Base-by-base conservation (phyloP, 2,888 invertebrate genomes). In the Pachymerium ferrugineum region DNA sequence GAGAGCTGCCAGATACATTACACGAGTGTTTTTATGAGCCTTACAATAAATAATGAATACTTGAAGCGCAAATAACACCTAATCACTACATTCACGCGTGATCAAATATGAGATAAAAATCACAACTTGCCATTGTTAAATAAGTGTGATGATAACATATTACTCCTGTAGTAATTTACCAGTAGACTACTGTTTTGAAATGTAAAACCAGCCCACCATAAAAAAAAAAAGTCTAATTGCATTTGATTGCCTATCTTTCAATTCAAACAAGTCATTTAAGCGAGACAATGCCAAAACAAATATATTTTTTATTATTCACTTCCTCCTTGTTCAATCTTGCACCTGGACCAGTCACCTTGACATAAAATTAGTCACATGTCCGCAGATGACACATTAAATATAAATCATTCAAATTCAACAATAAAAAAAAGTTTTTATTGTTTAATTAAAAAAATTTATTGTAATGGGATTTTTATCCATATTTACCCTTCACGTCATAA, bases 231-330 rank as follows among this genome's bases (percentile, higher is more conserved):
- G 47, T 22, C 19, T 47, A 47, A 47, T 47, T 47, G 47, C 19
- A 47, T 47, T 25, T 54, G 25, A 54, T 54, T 54, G 54, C 25
- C 25, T 22, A 54, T 54, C 54, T 54, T 54, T 25, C 54, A 54
- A 54, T 22, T 54, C 54, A 54, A 25, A 54, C 25, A 22, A 54
- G 25, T 54, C 25, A 54, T 54, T 25, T 47, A 47, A 47, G 47
- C 47, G 47, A 19, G 47, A 47, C 47, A 22, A 62, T n/a, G 62
- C 62, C 62, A 62, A 62, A 62, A 62, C 62, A 62, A 62, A 62
- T 62, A 62, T 1, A 22, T 54, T 12, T 54, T 62, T 62, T 62
- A 62, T 62, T 62, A 62, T 62, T 28, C 12, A 62, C 62, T 62
- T 62, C 62, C 62, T 62, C 28, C 62, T 54, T 25, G 54, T 25